Conservation (phyloP, 2,888 invertebrate genomes). For the Polyommatus icarus region DNA sequence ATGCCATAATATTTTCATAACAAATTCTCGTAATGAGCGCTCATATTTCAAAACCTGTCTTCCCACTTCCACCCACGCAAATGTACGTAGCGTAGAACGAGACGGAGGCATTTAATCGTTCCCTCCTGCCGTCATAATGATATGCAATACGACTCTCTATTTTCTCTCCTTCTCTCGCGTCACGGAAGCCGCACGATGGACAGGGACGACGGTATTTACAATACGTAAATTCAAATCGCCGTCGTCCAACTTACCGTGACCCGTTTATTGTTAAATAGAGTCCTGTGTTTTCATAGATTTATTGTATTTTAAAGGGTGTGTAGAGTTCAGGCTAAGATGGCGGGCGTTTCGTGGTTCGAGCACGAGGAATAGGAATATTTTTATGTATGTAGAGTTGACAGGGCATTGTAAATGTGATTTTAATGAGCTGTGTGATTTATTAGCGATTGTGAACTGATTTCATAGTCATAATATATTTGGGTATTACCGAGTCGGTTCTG, state of each 20-base stretch:
- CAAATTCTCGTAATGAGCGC: conserved; percentile 47
- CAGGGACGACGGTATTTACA: conserved; percentile 43
- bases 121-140: conserved; percentile 56
- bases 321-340: conserved; percentile 47
- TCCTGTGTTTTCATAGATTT: conserved; percentile 41
- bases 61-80: conserved; percentile 44
- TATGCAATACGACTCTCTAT: conserved; percentile 64
- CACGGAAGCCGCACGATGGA: conserved; percentile 40
- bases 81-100: conserved; percentile 45
- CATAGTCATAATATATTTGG: conserved; percentile 5
- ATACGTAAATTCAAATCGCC: conserved; percentile 19
- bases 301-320: conserved; percentile 43
- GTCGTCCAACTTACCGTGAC: conserved; percentile 46
- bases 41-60: conserved; percentile 50
- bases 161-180: conserved; percentile 46
- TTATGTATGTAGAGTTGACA: conserved; percentile 58
- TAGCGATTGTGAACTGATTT: conserved; percentile 39
- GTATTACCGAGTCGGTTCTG: background rate
- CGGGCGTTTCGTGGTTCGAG: conserved; percentile 51
- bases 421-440: conserved; percentile 55
- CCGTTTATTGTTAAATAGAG: conserved; percentile 40
- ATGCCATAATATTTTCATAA: conserved; percentile 51
- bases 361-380: conserved; percentile 57
- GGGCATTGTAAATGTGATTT: conserved; percentile 54
- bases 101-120: conserved; percentile 47